Conservation (phyloP, 2,888 invertebrate species). For the Branchipolynoe longqiensis region DNA sequence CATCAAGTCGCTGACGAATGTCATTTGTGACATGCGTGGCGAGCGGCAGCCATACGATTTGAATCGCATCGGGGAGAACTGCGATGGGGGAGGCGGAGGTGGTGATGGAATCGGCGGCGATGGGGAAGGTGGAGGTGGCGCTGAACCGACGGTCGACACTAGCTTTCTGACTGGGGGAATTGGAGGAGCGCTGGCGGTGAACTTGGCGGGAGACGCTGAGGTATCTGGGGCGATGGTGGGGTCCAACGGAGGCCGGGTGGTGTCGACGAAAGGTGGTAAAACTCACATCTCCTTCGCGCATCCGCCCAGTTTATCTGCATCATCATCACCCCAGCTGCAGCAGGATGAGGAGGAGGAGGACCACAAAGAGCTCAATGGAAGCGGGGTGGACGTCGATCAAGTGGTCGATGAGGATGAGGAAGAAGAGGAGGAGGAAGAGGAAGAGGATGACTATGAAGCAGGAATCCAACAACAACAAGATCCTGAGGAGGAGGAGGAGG, state of each 20-base stretch:
- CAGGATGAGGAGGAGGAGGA: not conserved
- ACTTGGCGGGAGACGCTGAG: not conserved
- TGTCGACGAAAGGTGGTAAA: slow-evolving; percentile 39
- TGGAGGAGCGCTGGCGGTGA: not conserved
- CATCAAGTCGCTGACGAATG: slow-evolving; percentile 93
- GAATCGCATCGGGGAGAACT: slow-evolving; percentile 19
- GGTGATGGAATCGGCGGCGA: not conserved
- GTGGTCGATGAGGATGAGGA: slow-evolving; percentile 23
- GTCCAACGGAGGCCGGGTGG: not conserved
- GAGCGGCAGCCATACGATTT: slow-evolving; percentile 79
- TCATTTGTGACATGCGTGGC: slow-evolving; percentile 90
- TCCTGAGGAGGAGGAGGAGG: not conserved
- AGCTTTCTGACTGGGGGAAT: not conserved
- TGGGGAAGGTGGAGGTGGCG: not conserved
- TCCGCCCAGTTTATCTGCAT: not conserved
- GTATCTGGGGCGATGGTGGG: not conserved
- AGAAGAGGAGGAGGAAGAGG: slow-evolving; percentile 10
- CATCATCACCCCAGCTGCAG: too few species aligned
- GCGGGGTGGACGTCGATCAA: not conserved
- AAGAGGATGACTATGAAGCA: not conserved
- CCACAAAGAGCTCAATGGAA: not conserved
- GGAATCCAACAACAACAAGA: not conserved
- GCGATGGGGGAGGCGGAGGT: not conserved
- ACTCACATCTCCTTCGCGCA: slow-evolving; percentile 6
- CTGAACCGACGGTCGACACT: not conserved